Evolutionary conservation across 2,113 vertebrate genomes (phyloP), one percentile per base, ranked within the genome.

Genomic region (Ceyx cyanopectus): DNA sequence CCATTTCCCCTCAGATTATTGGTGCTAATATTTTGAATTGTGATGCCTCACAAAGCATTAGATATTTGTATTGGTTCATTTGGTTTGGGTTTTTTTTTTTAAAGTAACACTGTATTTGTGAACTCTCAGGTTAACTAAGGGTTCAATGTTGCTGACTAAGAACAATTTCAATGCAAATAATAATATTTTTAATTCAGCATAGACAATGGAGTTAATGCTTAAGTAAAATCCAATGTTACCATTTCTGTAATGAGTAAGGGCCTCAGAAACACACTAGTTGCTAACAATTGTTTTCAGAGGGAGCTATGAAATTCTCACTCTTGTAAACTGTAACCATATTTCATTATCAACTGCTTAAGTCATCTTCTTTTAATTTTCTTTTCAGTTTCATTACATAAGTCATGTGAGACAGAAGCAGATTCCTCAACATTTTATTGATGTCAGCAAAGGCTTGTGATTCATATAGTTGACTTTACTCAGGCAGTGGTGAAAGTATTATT

Each of bases 371-470:
- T 4, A 73, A 79, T 79, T 92, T 84, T 12, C 29, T 76, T 79
- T 81, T 78, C 63, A 54, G 45, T 21, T 27, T 73, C 34, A 32
- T 92, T 89, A 61, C 4, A 77, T 40, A 85, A 79, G 30, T 79
- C 58, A 69, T 24, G 22, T 65, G 66, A 67, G 63, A 81, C 50
- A 85, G 54, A 80, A 93, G 67, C 27, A 57, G 66, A 89, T 92
- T 84, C 40, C 18, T 62, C 51, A 87, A 34, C 19, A 56, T 65
- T 88, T 81, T 79, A 89, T 41, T 85, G 67, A 73, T 86, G 60
- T 87, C 63, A 92, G 46, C 51, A 82, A 87, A 76, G 61, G 61
- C 66, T 81, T 69, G 9, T 85, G 78, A 92, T 82, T 95, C 79
- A 72, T n/a, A 30, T 76, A 81, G 87, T 60, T 94, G 62, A 73